Evolutionary conservation across 2,113 vertebrate species (phyloP), one percentile per base, ranked within the genome.

Genomic region (Ctenomys sociabilis): DNA sequence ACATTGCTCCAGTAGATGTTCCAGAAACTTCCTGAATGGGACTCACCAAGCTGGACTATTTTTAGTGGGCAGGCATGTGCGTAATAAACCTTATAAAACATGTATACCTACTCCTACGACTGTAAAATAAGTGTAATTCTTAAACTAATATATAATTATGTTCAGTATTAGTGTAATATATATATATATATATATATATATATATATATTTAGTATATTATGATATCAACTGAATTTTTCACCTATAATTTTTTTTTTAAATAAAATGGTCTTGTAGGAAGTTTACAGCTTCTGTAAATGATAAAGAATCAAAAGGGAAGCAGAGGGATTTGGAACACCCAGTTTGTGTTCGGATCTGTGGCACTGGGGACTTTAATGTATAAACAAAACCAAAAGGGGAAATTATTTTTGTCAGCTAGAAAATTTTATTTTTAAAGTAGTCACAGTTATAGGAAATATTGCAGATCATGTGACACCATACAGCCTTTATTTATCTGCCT

Each of bases 11-110:
- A 94, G 88, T 91, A 98, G 95, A 96, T 97, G 95, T 98, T 98
- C 97, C 92, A 95, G 96, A 97, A 92, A 95, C 93, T 98, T 98
- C 98, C 98, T 98, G 97, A 98, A 85, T 97, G 91, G 97, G 92
- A 75, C 32, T 97, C 49, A 54, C 59, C 59, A 91, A 82, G 28
- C 54, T 86, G 40, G 32, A 32, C 17, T 57, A 81, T 86, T 68
- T 40, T 77, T 94, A 77, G 80, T 89, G 45, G 7, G 7, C 12
- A 22, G 26, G 14, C 52, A 4, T 54, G 0, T 57, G 4, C 35
- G 16, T 28, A 17, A 88, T 75, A 49, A 49, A 16, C 26, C 49
- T 30, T 30, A 17, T 83, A 82, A 57, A 59, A 6, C 5, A n/a
- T 32, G 32, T 30, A 2, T 19, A 83, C 17, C 35, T 72, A 45